phyloP scores from a whole-genome alignment of 2,888 invertebrate genomes.

The Drosophila diplacantha region DNA sequence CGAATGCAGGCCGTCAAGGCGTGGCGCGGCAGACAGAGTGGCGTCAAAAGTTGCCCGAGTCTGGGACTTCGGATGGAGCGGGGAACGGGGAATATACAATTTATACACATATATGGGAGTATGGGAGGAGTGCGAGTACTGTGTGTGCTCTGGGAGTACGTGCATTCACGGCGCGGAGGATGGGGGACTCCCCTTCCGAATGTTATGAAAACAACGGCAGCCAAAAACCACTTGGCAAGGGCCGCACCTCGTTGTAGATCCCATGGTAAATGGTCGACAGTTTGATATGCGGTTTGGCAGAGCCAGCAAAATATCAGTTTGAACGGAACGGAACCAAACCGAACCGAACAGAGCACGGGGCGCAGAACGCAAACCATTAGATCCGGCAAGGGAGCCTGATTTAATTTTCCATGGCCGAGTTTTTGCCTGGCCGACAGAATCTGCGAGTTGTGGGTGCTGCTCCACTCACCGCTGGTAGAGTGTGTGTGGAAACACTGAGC shows the following conservation, averaged over 20 bases:
- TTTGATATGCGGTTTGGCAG: slow-evolving; percentile 70
- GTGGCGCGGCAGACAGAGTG: slow-evolving; percentile 70
- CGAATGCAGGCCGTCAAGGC: slow-evolving; percentile 68
- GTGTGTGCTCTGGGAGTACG: slow-evolving; percentile 9
- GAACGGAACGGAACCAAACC: slow-evolving; percentile 24
- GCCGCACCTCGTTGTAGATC: slow-evolving; percentile 64
- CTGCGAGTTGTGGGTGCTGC: slow-evolving; percentile 9
- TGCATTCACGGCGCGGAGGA: background rate
- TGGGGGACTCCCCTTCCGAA: background rate
- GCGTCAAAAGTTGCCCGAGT: slow-evolving; percentile 60
- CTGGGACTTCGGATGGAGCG: slow-evolving; percentile 20
- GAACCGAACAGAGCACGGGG: background rate
- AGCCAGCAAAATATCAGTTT: slow-evolving; percentile 71
- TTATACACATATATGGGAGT: background rate
- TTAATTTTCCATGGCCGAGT: slow-evolving; percentile 65
- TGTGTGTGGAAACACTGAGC: slow-evolving; percentile 1
- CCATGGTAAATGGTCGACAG: slow-evolving; percentile 70
- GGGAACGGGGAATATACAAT: slow-evolving; percentile 9
- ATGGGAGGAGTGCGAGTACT: background rate
- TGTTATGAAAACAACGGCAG: slow-evolving; percentile 71
- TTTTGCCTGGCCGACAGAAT: slow-evolving; percentile 25
- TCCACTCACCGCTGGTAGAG: background rate
- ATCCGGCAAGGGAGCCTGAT: slow-evolving; percentile 49
- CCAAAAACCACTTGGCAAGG: slow-evolving; percentile 70
- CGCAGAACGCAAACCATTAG: slow-evolving; percentile 8